Conservation (phyloP, 2,113 vertebrate genomes). For the Setophaga kirtlandii region DNA sequence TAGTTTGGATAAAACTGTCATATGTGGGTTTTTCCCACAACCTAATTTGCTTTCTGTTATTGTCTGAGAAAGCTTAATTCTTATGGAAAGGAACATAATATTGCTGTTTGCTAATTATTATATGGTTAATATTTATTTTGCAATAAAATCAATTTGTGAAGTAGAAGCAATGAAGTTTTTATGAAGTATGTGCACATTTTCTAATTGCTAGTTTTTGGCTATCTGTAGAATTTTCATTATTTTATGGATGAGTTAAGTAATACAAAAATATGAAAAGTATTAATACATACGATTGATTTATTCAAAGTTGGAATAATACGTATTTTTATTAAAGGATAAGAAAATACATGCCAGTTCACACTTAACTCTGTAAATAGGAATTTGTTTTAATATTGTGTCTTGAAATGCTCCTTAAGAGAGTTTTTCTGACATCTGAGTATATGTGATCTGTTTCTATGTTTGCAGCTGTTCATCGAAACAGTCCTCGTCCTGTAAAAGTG, state of each 20-base stretch:
- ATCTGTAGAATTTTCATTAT: background rate
- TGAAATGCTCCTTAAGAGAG: background rate
- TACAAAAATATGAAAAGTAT: background rate
- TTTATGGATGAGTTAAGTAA: background rate
- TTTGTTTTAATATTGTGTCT: background rate
- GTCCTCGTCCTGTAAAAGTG: slow-evolving; percentile 94
- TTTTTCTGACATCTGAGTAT: background rate
- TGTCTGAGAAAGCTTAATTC: background rate
- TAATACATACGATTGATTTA: background rate
- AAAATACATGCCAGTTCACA: background rate
- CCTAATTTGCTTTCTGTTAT: background rate
- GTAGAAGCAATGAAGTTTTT: background rate
- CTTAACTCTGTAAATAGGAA: background rate
- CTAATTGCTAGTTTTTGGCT: background rate
- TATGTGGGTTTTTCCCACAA: background rate
- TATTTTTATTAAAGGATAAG: background rate
- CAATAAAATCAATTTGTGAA: background rate
- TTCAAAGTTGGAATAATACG: background rate
- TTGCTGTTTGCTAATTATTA: background rate
- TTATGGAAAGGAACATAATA: background rate
- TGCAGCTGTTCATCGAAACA: slow-evolving; percentile 89
- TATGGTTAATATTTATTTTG: background rate
- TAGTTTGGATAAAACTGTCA: background rate
- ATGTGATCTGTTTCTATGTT: background rate
- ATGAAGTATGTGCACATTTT: background rate